Evolutionary conservation across 2,113 vertebrate species (phyloP), one percentile per base, ranked within the genome.

Genomic region (Cephalopterus ornatus): DNA sequence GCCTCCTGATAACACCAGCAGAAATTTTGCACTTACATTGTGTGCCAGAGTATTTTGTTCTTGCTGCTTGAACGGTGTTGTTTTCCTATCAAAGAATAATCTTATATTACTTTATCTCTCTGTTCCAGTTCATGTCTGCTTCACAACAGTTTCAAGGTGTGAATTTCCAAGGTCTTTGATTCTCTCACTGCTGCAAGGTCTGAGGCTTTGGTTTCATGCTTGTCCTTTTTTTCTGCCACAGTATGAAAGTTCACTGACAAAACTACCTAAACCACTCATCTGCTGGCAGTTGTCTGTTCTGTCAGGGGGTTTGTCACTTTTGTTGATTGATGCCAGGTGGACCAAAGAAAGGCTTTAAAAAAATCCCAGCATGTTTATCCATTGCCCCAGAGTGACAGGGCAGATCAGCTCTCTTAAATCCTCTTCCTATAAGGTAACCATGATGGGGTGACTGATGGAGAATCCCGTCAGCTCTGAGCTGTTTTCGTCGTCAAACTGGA

Each of bases 291-390:
- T 76, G 14, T 80, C 91, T 94, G 26, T 76, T 88, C 83, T 96
- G 78, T 96, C 97, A 93, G 47, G 89, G 95, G 72, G 73, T 95
- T 93, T 97, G 92, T 96, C 75, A 74, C 53, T 94, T 93, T 9
- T 49, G 46, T 88, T 97, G 96, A 98, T 97, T 96, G 95, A 98
- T 98, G 93, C 59, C 77, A 91, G 66, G 78, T 91, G 90, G 87
- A 92, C 94, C 89, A 67, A 73, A 96, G 92, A 85, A 97, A 97
- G 80, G 63, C 65, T 96, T 97, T 59, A 89, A 83, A 88, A 89
- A 94, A 94, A 93, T 81, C 59, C 37, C 71, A 71, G 84, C 9
- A 1, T 92, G 67, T 97, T 97, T 96, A 91, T 95, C 96, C 59
- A 30, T 42, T 77, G 92, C 76, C 87, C 96, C 82, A 89, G 88